These are phyloP conservation scores for Mustela erminea DNA, from an alignment of 2,797 vertebrate genomes.

Conservation along the genomic window DNA sequence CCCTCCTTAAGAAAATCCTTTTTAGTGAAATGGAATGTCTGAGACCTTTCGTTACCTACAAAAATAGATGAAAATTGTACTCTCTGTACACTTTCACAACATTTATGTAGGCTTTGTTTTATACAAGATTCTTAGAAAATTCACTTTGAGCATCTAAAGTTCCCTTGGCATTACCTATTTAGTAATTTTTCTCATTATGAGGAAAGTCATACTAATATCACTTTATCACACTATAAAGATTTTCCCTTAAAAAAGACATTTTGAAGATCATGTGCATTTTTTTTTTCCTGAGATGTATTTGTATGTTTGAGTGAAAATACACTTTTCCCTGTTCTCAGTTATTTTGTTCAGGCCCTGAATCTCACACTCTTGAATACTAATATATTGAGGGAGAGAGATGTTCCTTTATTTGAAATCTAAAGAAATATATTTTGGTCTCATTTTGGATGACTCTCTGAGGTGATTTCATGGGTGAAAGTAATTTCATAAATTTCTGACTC, in stretches of 20 bases:
- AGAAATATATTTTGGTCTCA: slow-evolving; percentile 41
- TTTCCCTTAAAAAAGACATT: background rate
- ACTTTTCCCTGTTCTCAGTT: background rate
- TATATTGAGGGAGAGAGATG: background rate
- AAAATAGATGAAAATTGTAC: background rate
- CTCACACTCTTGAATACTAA: background rate
- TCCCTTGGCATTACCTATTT: background rate
- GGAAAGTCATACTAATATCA: background rate
- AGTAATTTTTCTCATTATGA: background rate
- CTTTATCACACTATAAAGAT: background rate
- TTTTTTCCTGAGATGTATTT: background rate
- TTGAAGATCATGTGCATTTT: background rate
- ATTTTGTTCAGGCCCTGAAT: background rate
- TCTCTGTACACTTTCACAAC: slow-evolving; percentile 10
- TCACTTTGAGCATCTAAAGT: background rate
- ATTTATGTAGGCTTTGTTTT: background rate
- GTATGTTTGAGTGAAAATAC: background rate
- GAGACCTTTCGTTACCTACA: background rate
- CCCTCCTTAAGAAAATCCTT: background rate
- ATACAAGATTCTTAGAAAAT: slow-evolving; percentile 4
- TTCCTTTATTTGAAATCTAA: slow-evolving; percentile 32
- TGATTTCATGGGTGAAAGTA: background rate
- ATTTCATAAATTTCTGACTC: slow-evolving; percentile 40
- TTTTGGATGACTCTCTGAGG: background rate
- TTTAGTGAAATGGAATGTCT: slow-evolving; percentile 2